Conservation (phyloP, 2,888 invertebrate species). For the Plebejus melissa region DNA sequence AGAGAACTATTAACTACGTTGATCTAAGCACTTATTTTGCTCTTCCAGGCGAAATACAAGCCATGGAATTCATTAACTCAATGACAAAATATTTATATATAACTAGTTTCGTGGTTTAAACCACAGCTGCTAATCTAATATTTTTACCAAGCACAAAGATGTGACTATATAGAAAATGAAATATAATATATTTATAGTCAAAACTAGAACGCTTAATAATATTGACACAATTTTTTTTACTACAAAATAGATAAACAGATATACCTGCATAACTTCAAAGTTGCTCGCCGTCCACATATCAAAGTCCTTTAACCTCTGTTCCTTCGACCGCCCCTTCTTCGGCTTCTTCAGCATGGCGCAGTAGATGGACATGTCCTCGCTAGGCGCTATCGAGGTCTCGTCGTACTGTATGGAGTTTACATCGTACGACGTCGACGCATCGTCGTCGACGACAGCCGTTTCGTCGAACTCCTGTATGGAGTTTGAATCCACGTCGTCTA, state of each 20-base stretch:
- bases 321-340: constrained; percentile 51
- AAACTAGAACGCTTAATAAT: too few species aligned
- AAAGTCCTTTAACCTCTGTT: constrained; percentile 55
- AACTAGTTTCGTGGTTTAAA: too few species aligned
- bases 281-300: constrained; percentile 70
- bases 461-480: constrained; percentile 38
- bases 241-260: neutral
- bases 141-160: too few species aligned
- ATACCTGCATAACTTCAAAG: constrained; percentile 64
- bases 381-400: constrained; percentile 53
- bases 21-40: too few species aligned
- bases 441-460: constrained; percentile 40
- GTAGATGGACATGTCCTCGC: constrained; percentile 59
- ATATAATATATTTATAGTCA: too few species aligned
- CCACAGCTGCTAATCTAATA: too few species aligned
- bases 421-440: constrained; percentile 59
- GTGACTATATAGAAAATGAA: too few species aligned
- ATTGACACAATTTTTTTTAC: too few species aligned
- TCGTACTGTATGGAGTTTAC: constrained; percentile 50
- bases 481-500: constrained; percentile 42
- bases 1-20: too few species aligned
- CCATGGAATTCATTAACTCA: too few species aligned
- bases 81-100: too few species aligned
- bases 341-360: constrained; percentile 60
- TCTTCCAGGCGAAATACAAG: too few species aligned